phyloP scores from a whole-genome alignment of 2,888 invertebrate genomes.

The Acholoe squamosa region DNA sequence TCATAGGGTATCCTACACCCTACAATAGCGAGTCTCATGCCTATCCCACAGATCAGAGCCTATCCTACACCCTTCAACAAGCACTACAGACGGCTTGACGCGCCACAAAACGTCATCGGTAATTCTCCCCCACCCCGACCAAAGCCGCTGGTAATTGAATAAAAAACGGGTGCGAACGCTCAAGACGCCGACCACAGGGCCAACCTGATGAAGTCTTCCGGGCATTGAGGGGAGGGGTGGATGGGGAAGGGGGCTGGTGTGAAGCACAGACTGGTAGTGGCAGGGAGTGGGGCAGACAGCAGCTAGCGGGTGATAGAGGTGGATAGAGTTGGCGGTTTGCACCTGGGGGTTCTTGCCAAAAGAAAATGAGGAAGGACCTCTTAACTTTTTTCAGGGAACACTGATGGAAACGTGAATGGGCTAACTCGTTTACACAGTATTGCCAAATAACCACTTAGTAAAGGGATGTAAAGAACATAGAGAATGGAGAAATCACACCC shows the following conservation, averaged over 20 bases:
- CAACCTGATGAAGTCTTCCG: background rate
- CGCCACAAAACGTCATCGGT: conserved; percentile 43
- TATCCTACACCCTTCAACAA: background rate
- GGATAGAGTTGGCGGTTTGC: background rate
- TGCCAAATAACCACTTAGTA: too few relatives aligned
- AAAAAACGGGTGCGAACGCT: conserved; percentile 16
- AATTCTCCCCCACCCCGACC: conserved; percentile 25
- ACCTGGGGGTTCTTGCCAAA: too few relatives aligned
- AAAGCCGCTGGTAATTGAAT: conserved; percentile 11
- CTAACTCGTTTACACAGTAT: too few relatives aligned
- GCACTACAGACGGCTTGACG: background rate
- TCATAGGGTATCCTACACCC: background rate
- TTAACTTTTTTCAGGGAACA: too few relatives aligned
- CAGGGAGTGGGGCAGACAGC: background rate
- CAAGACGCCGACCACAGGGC: background rate
- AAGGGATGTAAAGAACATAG: too few relatives aligned
- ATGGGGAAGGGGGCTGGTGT: background rate
- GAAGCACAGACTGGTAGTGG: background rate
- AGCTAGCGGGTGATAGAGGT: background rate
- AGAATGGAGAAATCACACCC: too few relatives aligned
- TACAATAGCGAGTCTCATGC: too few relatives aligned
- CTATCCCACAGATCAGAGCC: background rate
- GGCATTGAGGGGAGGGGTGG: background rate
- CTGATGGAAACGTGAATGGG: too few relatives aligned
- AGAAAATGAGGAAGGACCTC: too few relatives aligned